Evolutionary conservation across 1,140 invertebrate species (phyloP).

Genomic region (Drosophila arawakana): DNA sequence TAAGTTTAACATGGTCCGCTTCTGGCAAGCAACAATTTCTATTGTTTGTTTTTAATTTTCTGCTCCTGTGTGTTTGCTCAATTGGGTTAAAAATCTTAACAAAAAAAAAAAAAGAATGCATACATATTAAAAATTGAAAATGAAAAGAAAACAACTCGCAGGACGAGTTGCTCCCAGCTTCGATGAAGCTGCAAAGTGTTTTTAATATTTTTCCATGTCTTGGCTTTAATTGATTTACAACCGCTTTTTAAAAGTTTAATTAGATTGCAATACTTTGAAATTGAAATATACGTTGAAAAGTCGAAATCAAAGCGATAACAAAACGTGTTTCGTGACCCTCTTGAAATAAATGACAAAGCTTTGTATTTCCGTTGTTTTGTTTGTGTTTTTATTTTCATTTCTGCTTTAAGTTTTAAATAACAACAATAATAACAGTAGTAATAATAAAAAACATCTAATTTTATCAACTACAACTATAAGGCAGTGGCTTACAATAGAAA

Average conservation of each 20-base stretch:
- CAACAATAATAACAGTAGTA: constrained; percentile 21
- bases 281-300: constrained; percentile 31
- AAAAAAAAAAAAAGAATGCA: not conserved
- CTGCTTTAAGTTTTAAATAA: constrained; percentile 5
- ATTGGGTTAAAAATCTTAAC: not conserved
- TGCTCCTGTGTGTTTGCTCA: not conserved
- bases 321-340: constrained; percentile 7
- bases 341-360: constrained; percentile 8
- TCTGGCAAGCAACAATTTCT: not conserved
- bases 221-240: constrained; percentile 45
- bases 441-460: constrained; percentile 15
- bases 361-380: constrained; percentile 20
- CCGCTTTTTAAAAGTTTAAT: constrained; percentile 57
- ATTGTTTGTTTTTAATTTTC: constrained; percentile 14
- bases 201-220: constrained; percentile 31
- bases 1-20: constrained; percentile 66
- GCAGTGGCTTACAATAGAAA: constrained; percentile 22
- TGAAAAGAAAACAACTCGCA: not conserved
- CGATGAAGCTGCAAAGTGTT: constrained; percentile 16
- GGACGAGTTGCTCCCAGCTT: constrained; percentile 2
- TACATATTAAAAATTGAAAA: not conserved
- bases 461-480: constrained; percentile 11
- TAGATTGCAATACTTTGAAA: constrained; percentile 80
- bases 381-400: constrained; percentile 9
- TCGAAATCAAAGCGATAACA: constrained; percentile 14